Evolutionary conservation across 2,888 invertebrate genomes (phyloP), one percentile per base, ranked within the genome.

Genomic region (Thymelicus lineola): DNA sequence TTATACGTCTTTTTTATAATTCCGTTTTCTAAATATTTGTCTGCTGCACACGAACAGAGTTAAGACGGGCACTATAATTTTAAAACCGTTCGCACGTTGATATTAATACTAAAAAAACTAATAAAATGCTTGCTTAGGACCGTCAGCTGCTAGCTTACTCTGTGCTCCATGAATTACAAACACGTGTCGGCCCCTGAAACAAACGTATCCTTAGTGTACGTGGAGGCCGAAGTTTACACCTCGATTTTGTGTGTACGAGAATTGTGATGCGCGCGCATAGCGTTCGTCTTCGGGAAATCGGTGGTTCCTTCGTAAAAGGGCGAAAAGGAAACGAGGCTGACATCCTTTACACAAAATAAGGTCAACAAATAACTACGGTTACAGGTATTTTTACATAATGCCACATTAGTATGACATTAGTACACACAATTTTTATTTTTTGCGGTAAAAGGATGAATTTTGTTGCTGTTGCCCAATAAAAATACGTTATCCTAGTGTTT

Each of bases 221-320:
- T 35, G 7, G 12, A 15, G 12, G 57, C 15, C 50, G 14, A 67
- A 68, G 62, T 69, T 57, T 69, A 63, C 35, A 55, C n/a, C 62
- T 42, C 20, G 28, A 63, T 48, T 38, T 68, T 69, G 57, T 15
- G 46, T 58, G 62, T 58, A 38, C n/a, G 48, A 36, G 46, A 35
- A 10, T 17, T 57, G 15, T 14, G 3, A 0, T 63, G 68, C 57
- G 62, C 62, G 62, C 68, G 68, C 68, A 63, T 62, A 0, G 20
- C 10, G 4, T 20, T 17, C 17, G 17, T 10, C 7, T 12, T 36
- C 0, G 14, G 12, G 36, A 10, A n/a, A 60, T 48, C 15, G 35
- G 60, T 20, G 42, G 28, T 45, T n/a, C 53, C 15, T 15, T 66
- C 38, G n/a, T 60, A 42, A 59, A 60, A 38, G 50, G 67, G 53